Conservation (phyloP, 2,797 vertebrate species). For the Periparus ater region DNA sequence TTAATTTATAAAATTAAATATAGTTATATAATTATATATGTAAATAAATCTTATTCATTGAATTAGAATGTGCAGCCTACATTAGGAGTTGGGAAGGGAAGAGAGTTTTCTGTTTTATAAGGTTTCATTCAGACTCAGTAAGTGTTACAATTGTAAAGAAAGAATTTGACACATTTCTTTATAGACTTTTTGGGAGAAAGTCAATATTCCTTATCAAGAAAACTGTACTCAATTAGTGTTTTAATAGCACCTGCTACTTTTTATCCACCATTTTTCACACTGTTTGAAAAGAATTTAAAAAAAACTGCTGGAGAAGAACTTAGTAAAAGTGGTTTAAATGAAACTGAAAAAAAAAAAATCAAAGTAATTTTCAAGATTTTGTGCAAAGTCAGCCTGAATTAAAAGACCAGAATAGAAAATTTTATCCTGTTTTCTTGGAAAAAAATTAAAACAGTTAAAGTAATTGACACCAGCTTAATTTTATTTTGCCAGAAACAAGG, state of each 20-base stretch:
- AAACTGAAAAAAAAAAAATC: not conserved
- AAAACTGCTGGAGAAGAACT: not conserved
- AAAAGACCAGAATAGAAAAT: not conserved
- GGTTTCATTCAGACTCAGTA: not conserved
- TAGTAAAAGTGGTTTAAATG: not conserved
- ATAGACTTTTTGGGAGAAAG: not conserved
- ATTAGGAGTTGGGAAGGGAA: not conserved
- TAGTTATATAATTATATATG: constrained; percentile 46
- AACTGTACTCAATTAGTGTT: not conserved
- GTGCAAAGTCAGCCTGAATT: not conserved
- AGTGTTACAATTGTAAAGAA: not conserved
- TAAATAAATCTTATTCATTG: constrained; percentile 42
- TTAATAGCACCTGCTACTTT: not conserved
- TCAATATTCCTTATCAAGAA: not conserved
- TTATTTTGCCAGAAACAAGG: not conserved
- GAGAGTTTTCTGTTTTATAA: not conserved
- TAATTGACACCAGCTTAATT: not conserved
- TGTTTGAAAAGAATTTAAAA: not conserved
- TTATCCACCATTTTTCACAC: not conserved
- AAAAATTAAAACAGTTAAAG: not conserved
- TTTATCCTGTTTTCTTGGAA: not conserved
- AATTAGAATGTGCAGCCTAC: constrained; percentile 22
- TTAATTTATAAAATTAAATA: constrained; percentile 37
- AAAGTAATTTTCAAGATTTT: not conserved
- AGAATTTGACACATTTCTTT: not conserved